Evolutionary conservation across 2,113 vertebrate genomes (phyloP).

Genomic region (Hystrix brachyura): DNA sequence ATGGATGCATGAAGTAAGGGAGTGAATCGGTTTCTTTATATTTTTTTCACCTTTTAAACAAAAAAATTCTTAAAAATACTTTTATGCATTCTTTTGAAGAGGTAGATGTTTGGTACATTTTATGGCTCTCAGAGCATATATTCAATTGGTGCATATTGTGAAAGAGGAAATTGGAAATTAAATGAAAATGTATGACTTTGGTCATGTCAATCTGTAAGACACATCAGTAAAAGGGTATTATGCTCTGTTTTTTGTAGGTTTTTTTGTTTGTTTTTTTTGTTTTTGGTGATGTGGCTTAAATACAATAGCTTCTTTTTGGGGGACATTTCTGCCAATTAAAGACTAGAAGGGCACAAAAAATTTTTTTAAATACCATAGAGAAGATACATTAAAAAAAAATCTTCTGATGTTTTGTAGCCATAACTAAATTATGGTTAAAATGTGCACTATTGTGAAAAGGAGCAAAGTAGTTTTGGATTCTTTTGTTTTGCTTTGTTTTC

Average conservation of each 20-base stretch:
- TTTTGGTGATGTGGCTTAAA: constrained; percentile 89
- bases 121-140: constrained; percentile 89
- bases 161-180: constrained; percentile 82
- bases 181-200: constrained; percentile 69
- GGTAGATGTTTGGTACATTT: constrained; percentile 88
- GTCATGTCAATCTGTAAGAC: constrained; percentile 82
- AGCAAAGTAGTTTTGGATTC: constrained; percentile 86
- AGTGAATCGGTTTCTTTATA: constrained; percentile 89
- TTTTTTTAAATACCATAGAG: constrained; percentile 83
- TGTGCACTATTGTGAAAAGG: constrained; percentile 91
- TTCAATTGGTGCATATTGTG: constrained; percentile 84
- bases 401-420: constrained; percentile 90
- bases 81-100: constrained; percentile 88
- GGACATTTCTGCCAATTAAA: constrained; percentile 90
- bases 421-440: constrained; percentile 90
- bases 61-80: constrained; percentile 85
- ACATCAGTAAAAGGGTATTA: constrained; percentile 88
- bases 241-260: constrained; percentile 86
- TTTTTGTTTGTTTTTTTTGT: constrained; percentile 84
- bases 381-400: constrained; percentile 83
- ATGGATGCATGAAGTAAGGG: constrained; percentile 91
- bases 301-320: constrained; percentile 89
- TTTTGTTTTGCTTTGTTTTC: constrained; percentile 83
- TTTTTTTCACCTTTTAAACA: constrained; percentile 87
- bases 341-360: constrained; percentile 87